Evolutionary conservation across 2,113 vertebrate species (phyloP).

Genomic region (Delphinus delphis): DNA sequence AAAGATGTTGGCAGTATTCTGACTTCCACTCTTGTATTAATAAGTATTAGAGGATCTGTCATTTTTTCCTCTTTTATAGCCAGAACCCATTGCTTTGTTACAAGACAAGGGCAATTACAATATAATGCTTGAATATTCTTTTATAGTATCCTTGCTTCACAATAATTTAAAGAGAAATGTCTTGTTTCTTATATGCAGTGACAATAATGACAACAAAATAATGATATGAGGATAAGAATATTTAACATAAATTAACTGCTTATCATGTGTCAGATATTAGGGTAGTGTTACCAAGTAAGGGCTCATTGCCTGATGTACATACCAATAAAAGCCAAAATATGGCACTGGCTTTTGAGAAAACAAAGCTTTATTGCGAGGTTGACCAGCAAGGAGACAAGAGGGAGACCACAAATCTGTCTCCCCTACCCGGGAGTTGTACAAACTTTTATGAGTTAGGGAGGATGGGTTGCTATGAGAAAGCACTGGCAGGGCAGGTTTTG

Average conservation of each 20-base stretch:
- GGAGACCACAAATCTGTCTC: background rate
- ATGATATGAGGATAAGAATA: background rate
- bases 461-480: background rate
- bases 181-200: background rate
- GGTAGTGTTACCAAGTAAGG: background rate
- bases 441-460: background rate
- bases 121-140: background rate
- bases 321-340: background rate
- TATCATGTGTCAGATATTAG: background rate
- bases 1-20: background rate
- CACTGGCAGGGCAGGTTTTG: background rate
- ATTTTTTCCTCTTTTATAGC: background rate
- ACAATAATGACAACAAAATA: background rate
- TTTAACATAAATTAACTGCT: background rate
- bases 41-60: background rate
- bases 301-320: background rate
- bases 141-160: too few species aligned
- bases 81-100: background rate
- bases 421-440: background rate
- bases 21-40: background rate
- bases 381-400: background rate
- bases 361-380: background rate
- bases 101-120: background rate
- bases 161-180: too few species aligned
- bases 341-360: background rate